Conservation (phyloP, 23 tunicate genomes). For the Ciona savignyi region DNA sequence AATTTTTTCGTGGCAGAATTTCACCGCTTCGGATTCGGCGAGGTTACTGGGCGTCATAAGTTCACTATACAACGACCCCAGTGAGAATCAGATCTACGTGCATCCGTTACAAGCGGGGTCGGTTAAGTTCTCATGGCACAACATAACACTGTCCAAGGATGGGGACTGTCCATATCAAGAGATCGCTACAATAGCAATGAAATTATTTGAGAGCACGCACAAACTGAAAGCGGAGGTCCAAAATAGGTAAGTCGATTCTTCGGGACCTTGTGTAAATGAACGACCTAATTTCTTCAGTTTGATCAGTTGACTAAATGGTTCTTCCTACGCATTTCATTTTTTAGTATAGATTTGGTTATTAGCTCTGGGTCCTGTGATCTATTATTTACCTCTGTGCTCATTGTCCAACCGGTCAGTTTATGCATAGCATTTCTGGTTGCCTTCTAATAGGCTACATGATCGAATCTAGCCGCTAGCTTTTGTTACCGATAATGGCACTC, state of each 20-base stretch:
- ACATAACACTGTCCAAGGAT: slow-evolving; percentile 24
- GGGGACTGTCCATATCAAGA: slow-evolving; percentile 36
- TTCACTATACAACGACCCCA: slow-evolving; percentile 11
- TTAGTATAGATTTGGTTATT: too few relatives aligned
- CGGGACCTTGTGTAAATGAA: not conserved
- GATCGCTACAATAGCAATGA: slow-evolving; percentile 20
- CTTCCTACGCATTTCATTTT: too few relatives aligned
- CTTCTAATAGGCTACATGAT: too few relatives aligned
- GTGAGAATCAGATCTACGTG: slow-evolving; percentile 19
- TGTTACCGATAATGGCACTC: too few relatives aligned
- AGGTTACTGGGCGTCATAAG: slow-evolving; percentile 25
- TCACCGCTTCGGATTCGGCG: slow-evolving; percentile 23
- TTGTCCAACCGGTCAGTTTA: too few relatives aligned
- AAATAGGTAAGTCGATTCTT: slow-evolving; percentile 20
- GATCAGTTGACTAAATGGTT: too few relatives aligned
- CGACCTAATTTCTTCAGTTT: not conserved
- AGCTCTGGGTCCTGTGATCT: too few relatives aligned
- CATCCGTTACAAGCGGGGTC: slow-evolving; percentile 46
- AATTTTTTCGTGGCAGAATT: slow-evolving; percentile 27
- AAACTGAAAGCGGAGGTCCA: slow-evolving; percentile 4
- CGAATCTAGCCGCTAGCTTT: too few relatives aligned
- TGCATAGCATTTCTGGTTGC: too few relatives aligned
- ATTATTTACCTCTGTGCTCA: too few relatives aligned
- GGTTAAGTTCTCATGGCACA: slow-evolving; percentile 59
- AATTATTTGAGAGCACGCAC: slow-evolving; percentile 7